A percentile compares a stretch with the other conserved stretches of the same genome.
Conservation (phyloP, 2,113 vertebrate species). For the Pluvianellus socialis region DNA sequence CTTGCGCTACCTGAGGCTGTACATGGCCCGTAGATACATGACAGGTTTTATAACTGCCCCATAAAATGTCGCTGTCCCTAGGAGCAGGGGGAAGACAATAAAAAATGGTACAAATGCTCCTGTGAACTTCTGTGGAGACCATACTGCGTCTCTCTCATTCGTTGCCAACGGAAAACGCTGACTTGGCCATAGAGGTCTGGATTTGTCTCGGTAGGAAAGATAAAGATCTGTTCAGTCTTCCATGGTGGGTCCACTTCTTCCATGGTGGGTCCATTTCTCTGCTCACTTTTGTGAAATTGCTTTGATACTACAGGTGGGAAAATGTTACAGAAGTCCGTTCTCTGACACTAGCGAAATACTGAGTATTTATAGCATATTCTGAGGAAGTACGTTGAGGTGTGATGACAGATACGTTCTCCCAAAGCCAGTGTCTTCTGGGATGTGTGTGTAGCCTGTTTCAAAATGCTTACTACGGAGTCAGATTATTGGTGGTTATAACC, state of each 20-base stretch:
- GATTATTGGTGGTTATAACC: neutral
- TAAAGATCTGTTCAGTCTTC: neutral
- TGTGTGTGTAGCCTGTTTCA: neutral
- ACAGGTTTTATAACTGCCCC: neutral
- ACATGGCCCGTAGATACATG: accelerated
- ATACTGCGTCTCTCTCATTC: accelerated
- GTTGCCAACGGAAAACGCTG: neutral
- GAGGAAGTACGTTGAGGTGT: neutral
- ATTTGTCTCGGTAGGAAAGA: neutral
- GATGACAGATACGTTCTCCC: neutral
- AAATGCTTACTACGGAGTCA: accelerated
- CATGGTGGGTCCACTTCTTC: neutral
- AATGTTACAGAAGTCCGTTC: neutral
- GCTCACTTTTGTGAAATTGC: neutral
- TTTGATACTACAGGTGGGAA: neutral
- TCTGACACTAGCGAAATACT: neutral
- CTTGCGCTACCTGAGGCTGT: neutral
- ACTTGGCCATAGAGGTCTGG: neutral
- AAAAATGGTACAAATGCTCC: neutral
- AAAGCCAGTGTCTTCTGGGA: neutral
- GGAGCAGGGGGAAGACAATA: neutral
- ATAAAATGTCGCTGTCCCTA: neutral
- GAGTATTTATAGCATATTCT: accelerated
- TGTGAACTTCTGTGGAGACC: neutral
- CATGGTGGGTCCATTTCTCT: neutral